phyloP scores from a whole-genome alignment of 2,797 vertebrate species.

The Dryobates pubescens region DNA sequence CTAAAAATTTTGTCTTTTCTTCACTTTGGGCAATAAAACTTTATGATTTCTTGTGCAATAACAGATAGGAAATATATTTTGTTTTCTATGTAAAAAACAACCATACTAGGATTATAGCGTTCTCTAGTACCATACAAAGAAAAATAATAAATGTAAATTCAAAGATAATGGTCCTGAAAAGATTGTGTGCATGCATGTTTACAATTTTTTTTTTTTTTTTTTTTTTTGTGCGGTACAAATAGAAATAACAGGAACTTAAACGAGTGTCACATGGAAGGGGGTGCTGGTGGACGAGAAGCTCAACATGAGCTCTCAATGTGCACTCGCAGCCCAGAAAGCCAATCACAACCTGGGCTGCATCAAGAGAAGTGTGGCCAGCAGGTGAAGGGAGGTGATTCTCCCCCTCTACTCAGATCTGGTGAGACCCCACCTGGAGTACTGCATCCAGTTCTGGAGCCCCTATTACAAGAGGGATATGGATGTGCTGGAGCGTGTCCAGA shows the following conservation, averaged over 20 bases:
- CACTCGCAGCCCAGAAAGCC: no score
- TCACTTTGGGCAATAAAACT: neutral
- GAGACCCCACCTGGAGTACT: no score
- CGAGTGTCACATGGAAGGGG: neutral
- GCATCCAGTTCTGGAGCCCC: no score
- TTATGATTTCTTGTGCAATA: neutral
- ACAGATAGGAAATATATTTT: neutral
- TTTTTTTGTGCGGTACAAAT: neutral
- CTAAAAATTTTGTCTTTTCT: neutral
- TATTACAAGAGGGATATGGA: no score
- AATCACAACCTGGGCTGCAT: no score
- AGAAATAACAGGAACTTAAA: neutral
- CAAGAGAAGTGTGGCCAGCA: no score
- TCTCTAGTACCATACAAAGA: neutral
- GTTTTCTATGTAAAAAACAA: neutral
- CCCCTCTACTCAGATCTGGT: no score
- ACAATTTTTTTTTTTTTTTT: neutral
- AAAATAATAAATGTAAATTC: neutral
- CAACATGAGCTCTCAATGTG: no score
- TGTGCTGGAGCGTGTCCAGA: no score
- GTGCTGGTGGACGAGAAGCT: no score
- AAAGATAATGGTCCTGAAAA: neutral
- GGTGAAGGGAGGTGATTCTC: no score
- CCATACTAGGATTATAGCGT: neutral
- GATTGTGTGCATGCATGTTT: neutral